A percentile compares a stretch with the other conserved stretches of the same genome.
These are phyloP conservation scores for Rafetus swinhoei DNA, from an alignment of 2,113 vertebrate genomes.

Conservation along the genomic window DNA sequence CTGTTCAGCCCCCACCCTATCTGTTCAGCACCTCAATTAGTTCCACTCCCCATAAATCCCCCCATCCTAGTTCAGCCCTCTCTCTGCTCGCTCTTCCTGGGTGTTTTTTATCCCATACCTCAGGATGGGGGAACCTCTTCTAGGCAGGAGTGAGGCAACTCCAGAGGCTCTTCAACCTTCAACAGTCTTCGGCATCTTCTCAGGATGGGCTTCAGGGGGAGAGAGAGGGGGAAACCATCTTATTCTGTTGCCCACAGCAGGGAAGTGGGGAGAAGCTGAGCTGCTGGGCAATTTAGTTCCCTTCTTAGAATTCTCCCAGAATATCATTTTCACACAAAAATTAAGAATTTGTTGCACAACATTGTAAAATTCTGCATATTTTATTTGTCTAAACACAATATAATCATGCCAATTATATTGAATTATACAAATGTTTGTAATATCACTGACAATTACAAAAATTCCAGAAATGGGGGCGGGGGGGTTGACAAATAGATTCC, in stretches of 20 bases:
- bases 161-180: too few relatives aligned
- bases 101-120: background rate
- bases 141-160: background rate
- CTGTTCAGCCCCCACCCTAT: too few relatives aligned
- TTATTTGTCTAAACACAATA: too few relatives aligned
- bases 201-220: background rate
- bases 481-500: too few relatives aligned
- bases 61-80: background rate
- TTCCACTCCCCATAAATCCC: background rate
- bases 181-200: background rate
- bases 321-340: too few relatives aligned
- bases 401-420: too few relatives aligned
- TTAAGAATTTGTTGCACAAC: too few relatives aligned
- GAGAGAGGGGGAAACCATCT: background rate
- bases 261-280: background rate
- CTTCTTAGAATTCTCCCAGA: background rate
- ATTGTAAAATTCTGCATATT: too few relatives aligned
- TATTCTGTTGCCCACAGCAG: background rate
- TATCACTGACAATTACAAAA: too few relatives aligned
- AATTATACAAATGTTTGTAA: too few relatives aligned
- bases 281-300: too few relatives aligned
- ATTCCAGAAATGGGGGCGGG: too few relatives aligned
- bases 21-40: background rate
- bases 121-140: background rate
- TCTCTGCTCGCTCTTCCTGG: background rate